Evolutionary conservation across 1,140 invertebrate species (phyloP), one percentile per base, ranked within the genome.

Genomic region (Micrasema minimum): DNA sequence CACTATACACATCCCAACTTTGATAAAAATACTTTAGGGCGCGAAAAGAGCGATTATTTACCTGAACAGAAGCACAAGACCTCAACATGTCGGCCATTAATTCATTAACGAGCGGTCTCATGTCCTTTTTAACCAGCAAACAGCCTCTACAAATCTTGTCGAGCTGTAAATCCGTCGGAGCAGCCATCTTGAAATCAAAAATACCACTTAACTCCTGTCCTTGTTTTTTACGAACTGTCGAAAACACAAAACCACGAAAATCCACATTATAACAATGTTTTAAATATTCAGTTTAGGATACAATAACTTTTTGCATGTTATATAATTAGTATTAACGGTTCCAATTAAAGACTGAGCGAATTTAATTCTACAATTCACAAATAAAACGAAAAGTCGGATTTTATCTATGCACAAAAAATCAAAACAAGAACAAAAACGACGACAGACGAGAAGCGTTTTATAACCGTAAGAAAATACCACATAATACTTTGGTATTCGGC

Each of bases 91-190:
- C 87, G 10, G 87, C 85, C 18, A 87, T 85, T 57, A 87, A 84
- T 72, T 88, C 86, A 71, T 86, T 86, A 76, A 88, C 88, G 48
- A 88, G 72, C 22, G 86, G 87, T 71, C 87, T 81, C 87, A 88
- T 88, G 73, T 88, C 87, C 77, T 87, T 88, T 72, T 87, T 87
- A 72, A 86, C 83, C 68, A 84, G 80, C 72, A 87, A 83, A 79
- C 87, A 88, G 31, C 86, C 83, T n/a, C 87, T 84, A 79, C 87
- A 88, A 71, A 88, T 87, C 79, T 87, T 87, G 69, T 87, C 86
- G 73, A 88, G 77, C 70, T 83, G 73, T 46, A 75, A 67, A 35
- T 66, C 55, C 11, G 20, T 22, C 22, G 64, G 16, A 41, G 67
- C 51, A 69, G 67, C 67, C 67, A 69, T 69, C 53, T 69, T 69